Base-by-base conservation (phyloP, 2,888 invertebrate genomes). In the Perizoma affinitatum region DNA sequence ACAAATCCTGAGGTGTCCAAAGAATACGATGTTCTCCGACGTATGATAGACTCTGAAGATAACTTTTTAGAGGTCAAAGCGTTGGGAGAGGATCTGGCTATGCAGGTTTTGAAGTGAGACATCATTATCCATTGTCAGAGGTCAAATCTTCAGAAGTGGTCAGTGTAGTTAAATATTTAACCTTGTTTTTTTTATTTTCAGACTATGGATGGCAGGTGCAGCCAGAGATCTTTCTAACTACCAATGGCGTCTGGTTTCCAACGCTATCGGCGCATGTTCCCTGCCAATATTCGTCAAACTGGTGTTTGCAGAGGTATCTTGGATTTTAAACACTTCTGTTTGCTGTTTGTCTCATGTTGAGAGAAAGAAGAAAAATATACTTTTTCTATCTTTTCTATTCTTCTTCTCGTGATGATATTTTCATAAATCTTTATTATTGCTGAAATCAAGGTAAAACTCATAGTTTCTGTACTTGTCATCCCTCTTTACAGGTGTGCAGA, bases 251-350 rank as follows among this genome's bases (percentile, higher is more conserved):
- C 87, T 98, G 54, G 99, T 99, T 0, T 96, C 97, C 10, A 98
- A 98, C 76, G 98, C 98, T 0, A 97, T 99, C 41, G 95, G 95
- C 9, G 96, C 97, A 77, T 99, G 99, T 80, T 98, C 98, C 0
- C 87, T 99, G 54, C 99, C 99, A 0, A 97, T 99, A 65, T 99
- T 98, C 80, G 98, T 99, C 0, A 99, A 99, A 88, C 91, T 99
- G 46, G 98, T 99, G 0, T 98, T 98, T 86, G 99, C 99, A 9
- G 99, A 99, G 90, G 91, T 34, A 35, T 8, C 6, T 51, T 22
- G 3, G 22, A 22, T 22, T 22, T 6, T 38, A 38, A 38, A 38
- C 6, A 38, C 5, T 4, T 38, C 7, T 34, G 0, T 6, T n/a
- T n/a, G n/a, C n/a, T n/a, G n/a, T n/a, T n/a, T n/a, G n/a, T n/a